Base-by-base conservation (phyloP, 1,140 invertebrate genomes). In the Hyposmocoma kahamanoa region DNA sequence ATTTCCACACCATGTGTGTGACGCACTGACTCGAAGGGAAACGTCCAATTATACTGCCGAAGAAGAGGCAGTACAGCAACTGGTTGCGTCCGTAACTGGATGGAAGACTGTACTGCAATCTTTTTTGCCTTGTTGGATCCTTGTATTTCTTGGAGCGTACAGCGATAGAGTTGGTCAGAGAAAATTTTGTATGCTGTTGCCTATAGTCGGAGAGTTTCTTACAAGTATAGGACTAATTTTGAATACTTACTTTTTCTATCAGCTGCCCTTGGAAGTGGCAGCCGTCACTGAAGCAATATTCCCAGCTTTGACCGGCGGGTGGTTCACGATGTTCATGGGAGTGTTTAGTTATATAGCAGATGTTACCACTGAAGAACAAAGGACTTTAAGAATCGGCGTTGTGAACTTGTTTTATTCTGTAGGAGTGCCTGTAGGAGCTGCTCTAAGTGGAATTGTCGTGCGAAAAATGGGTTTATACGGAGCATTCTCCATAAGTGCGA, bases 321-420 rank as follows among this genome's bases (percentile, higher is more conserved):
- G 93, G 91, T 94, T 96, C 59, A 94, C 94, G 13, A 93, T 96
- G 90, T 91, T 96, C 54, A 96, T 96, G 92, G 93, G 93, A 10
- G 91, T 94, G 22, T 97, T 96, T 72, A 96, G 95, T 72, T 97
- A 96, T 63, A 93, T 97, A 30, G 93, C 91, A 0, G 95, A 97
- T 70, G 92, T 96, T 6, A 96, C 95, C 0, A 91, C 91, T 4
- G 89, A 93, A 43, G 91, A 94, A 72, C 92, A 91, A 48, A 89
- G 95, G 50, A 97, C 95, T 0, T 85, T 94, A 10, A 78, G 95
- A 47, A 94, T 97, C 54, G 94, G 94, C 11, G 91, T 96, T 21
- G 91, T 95, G 51, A 97, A 94, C 78, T 88, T 95, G 4, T 94
- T 94, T 64, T 91, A 93, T 62, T 94, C 93, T 0, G 82, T 95